phyloP scores from a whole-genome alignment of 2,888 invertebrate genomes.

The Archips crataeganus region DNA sequence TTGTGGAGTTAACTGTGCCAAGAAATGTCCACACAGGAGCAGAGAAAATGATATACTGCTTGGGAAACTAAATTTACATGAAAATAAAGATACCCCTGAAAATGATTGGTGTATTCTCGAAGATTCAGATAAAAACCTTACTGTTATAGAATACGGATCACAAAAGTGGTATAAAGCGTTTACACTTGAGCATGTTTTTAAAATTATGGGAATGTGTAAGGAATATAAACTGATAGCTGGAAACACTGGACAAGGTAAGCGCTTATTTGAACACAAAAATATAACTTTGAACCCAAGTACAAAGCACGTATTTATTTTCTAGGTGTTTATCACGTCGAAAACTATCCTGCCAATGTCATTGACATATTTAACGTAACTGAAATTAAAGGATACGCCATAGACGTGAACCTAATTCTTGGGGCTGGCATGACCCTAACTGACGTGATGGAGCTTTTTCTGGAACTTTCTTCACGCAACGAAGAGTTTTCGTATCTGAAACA shows the following conservation, averaged over 20 bases:
- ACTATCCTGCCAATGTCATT: constrained; percentile 80
- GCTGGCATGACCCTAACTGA: constrained; percentile 84
- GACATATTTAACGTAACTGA: constrained; percentile 87
- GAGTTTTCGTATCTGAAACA: constrained; percentile 85
- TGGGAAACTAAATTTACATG: constrained; percentile 38
- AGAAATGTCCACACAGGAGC: constrained; percentile 32
- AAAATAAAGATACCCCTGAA: constrained; percentile 42
- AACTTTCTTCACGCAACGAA: constrained; percentile 50
- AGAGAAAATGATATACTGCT: constrained; percentile 10
- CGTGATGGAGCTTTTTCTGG: constrained; percentile 74
- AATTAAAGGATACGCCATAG: constrained; percentile 72
- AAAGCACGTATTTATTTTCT: constrained; percentile 46
- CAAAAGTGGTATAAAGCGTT: constrained; percentile 82
- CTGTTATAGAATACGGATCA: constrained; percentile 66
- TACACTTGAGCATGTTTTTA: constrained; percentile 78
- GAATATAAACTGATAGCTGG: constrained; percentile 89
- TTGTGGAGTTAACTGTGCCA: constrained; percentile 35
- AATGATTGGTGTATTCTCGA: constrained; percentile 59
- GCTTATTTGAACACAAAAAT: not conserved
- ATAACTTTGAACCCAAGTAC: not conserved
- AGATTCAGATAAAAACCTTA: constrained; percentile 51
- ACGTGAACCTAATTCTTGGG: constrained; percentile 80
- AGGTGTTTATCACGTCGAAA: constrained; percentile 71
- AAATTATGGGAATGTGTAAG: constrained; percentile 67
- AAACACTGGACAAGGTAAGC: constrained; percentile 91